Base-by-base conservation (phyloP, 2,888 invertebrate species). In the Chaitophorus viminalis region DNA sequence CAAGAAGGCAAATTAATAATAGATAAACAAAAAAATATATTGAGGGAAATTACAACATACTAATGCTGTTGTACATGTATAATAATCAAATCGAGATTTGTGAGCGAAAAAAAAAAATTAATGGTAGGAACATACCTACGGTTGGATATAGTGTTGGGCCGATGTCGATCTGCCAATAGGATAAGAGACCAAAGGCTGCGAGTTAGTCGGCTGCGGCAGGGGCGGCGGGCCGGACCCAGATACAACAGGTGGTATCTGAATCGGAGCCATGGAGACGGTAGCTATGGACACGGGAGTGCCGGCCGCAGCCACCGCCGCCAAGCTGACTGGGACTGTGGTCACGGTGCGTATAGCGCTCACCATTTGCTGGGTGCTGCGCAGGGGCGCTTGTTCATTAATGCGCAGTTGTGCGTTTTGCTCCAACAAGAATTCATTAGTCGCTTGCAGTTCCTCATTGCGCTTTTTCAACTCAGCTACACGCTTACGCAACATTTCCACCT, bases 401-500 rank as follows among this genome's bases (percentile, higher is more conserved):
- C 95, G 92, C 89, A 95, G 91, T 89, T 94, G 94, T 39, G 95
- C 95, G 91, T 95, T 95, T 91, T 96, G 95, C 90, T 95, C 95
- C 89, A 96, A 91, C 21, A 96, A 92, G 91, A 95, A 95, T 91
- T 96, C 95, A 91, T 96, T 96, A 17, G 95, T 95, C 3, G 95
- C 95, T 65, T 94, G 94, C 89, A 95, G 91, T 91, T 95, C 95
- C 91, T 90, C 90, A 90, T 94, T 94, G 91, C 94, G 94, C 90
- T 94, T 94, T 91, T 95, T 95, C 88, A 95, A 91, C 90, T 95
- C 94, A 78, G 94, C 94, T 79, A 95, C 93, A 91, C 94, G 94
- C 90, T 94, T 94, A 89, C 94, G 93, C 83, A 95, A 91, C 90
- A 95, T 91, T 82, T 92, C 92, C 90, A 95, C 95, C 91, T 95